Conservation (phyloP, 2,888 invertebrate genomes). For the Fragum whitleyi region DNA sequence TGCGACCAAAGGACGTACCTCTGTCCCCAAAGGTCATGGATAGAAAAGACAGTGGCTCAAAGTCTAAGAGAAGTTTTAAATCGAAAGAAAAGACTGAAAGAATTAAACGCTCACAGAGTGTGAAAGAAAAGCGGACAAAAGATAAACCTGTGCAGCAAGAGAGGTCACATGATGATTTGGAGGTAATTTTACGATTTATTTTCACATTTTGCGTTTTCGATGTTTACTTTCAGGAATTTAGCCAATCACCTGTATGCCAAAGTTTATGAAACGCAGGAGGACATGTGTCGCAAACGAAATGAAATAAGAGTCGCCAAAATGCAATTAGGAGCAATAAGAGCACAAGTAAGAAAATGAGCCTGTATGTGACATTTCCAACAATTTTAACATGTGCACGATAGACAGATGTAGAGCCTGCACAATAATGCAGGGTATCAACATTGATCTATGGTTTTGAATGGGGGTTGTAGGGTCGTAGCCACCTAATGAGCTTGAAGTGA, state of each 20-base stretch:
- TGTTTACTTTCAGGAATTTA: conserved; percentile 77
- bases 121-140: conserved; percentile 61
- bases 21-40: conserved; percentile 25
- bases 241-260: conserved; percentile 91
- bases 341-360: conserved; percentile 93
- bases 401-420: too few relatives aligned
- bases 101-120: conserved; percentile 64
- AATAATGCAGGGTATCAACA: too few relatives aligned
- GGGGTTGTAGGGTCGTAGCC: too few relatives aligned
- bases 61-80: conserved; percentile 48
- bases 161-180: conserved; percentile 60
- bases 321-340: conserved; percentile 94
- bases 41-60: conserved; percentile 30
- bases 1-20: conserved; percentile 47
- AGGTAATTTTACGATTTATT: conserved; percentile 57
- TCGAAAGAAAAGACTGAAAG: conserved; percentile 48
- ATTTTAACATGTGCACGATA: too few relatives aligned
- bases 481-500: too few relatives aligned
- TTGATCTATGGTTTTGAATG: too few relatives aligned
- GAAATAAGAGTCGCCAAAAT: conserved; percentile 96
- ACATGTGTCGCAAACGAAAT: conserved; percentile 96
- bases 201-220: conserved; percentile 33
- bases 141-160: conserved; percentile 36
- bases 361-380: too few relatives aligned
- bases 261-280: conserved; percentile 97